Percentiles rank a stretch among this genome's conserved stretches.
These are phyloP conservation scores for Xestia rhomboidea DNA, from an alignment of 2,888 invertebrate species.

Conservation along the genomic window DNA sequence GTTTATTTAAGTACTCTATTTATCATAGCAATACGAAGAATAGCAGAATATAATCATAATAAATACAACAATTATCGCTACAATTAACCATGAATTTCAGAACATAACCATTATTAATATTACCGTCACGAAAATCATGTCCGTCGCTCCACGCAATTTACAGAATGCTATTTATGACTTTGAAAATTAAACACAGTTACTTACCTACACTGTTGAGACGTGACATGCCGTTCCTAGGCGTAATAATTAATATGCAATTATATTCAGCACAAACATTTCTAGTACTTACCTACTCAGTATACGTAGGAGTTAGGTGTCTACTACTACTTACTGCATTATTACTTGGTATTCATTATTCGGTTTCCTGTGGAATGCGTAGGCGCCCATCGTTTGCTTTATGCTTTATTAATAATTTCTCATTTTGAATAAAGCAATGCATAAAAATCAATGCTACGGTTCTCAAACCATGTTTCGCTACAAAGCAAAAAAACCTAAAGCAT, in stretches of 20 bases:
- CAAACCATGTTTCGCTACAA: constrained; percentile 22
- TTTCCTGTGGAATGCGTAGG: not conserved
- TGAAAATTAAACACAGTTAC: constrained; percentile 42
- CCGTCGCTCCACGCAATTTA: constrained; percentile 5
- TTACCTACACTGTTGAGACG: not conserved
- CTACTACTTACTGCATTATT: not conserved
- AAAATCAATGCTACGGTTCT: not conserved
- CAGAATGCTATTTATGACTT: constrained; percentile 13
- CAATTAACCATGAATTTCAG: not conserved
- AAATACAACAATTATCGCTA: not conserved
- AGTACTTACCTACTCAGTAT: constrained; percentile 4
- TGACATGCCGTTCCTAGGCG: constrained; percentile 19
- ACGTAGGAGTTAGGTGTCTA: not conserved
- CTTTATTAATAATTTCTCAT: not conserved
- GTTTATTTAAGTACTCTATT: not conserved
- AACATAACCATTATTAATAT: constrained; percentile 8
- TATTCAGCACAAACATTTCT: constrained; percentile 5
- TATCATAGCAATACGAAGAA: not conserved
- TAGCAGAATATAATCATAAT: not conserved
- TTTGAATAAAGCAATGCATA: not conserved
- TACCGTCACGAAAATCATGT: constrained; percentile 39
- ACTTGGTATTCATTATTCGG: not conserved
- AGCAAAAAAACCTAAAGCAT: not conserved
- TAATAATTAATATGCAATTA: constrained; percentile 39
- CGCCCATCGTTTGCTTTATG: not conserved